Evolutionary conservation across 2,888 invertebrate species (phyloP), one percentile per base, ranked within the genome.

Genomic region (Omphaloscelis lunosa): DNA sequence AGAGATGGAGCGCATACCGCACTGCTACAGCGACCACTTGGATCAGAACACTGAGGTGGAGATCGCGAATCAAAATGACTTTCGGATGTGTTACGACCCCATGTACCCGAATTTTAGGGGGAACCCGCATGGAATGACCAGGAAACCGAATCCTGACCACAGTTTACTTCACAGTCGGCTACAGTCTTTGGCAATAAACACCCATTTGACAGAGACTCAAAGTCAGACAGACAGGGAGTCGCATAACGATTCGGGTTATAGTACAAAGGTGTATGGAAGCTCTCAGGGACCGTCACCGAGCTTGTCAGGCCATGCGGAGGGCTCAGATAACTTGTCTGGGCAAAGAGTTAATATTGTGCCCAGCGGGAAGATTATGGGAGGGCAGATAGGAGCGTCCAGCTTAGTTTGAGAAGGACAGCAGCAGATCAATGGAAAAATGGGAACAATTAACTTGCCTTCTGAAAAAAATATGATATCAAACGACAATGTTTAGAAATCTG

Each of bases 161-260:
- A 95, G 89, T 75, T 87, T 96, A n/a, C 91, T 97, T 2, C 96
- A 96, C 86, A 96, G 96, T 69, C 90, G 96, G 23, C 89, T 97
- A 39, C 97, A 97, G 77, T 97, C 97, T 0, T 88, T 97, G 77
- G 96, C 97, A 17, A 97, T 97, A 0, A 97, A 97, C 85, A 97
- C 97, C 0, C 95, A 97, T 85, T 86, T 97, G 83, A 95, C 96
- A 3, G 97, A 97, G 79, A 94, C 94, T 0, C 97, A 97, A 77
- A 96, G 96, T 85, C 97, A 97, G 87, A 91, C 97, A 1, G 97
- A 97, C 86, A 93, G 97, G 72, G 98, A 98, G 89, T 97, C 97
- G 0, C 98, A 98, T 91, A 98, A 98, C 86, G 98, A 99, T 94
- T 98, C 98, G 0, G 98, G 98, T 1, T 98, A 98, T 93, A 98